Base-by-base conservation (phyloP, 2,797 vertebrate genomes). In the Enoplosus armatus region DNA sequence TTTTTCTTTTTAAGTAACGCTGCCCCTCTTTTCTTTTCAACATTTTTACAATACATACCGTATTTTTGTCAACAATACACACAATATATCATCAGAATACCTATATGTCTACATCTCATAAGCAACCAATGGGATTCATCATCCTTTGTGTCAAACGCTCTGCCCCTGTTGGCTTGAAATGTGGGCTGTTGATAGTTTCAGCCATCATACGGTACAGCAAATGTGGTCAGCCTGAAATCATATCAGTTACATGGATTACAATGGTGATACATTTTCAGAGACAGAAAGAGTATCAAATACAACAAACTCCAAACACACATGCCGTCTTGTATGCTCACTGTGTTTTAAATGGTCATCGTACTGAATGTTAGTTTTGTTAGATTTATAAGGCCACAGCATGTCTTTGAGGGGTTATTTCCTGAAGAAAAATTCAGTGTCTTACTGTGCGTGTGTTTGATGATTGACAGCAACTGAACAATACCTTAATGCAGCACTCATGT, bases 381-480 rank as follows among this genome's bases (percentile, higher is more conserved):
- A 56, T 72, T 66, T 45, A 26, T 14, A 31, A 47, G 9, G 6
- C 48, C 47, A 61, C 60, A 58, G 3, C 8, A 6, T 58, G 29
- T 63, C 33, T 47, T 29, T 45, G 4, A 55, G 15, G 8, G n/a
- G 2, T 59, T 37, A 37, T 65, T 72, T 69, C 29, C 68, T 18
- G 37, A 5, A 16, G 22, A 5, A 61, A 64, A 77, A 55, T 37
- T 33, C 9, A 0, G 31, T 48, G 58, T 53, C 26, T 73, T 7
- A n/a, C 4, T 7, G 35, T 47, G 39, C 22, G 4, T 39, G 29
- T 61, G 7, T 27, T 29, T 33, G 14, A 10, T 41, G 77, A 77
- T 41, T 75, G 56, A 78, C 71, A 65, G 35, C 22, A 24, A 72
- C 24, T 27, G 72, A 76, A 63, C 67, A 64, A 73, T 65, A 50